Evolutionary conservation across 1,140 invertebrate genomes (phyloP).

Genomic region (Drosophila grimshawi): DNA sequence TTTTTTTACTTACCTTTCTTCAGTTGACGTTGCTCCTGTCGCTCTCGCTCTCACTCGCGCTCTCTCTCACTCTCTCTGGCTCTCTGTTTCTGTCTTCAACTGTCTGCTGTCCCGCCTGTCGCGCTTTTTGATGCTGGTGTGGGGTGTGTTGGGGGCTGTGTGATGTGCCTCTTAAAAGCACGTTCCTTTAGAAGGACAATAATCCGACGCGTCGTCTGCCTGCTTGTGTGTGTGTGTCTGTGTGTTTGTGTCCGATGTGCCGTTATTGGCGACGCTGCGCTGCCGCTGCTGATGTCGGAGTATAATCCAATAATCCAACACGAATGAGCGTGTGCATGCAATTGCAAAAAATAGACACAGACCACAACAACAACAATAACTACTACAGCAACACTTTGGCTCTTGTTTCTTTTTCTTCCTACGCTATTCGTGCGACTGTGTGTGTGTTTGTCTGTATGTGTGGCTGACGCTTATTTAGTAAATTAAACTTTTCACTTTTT

Average conservation of each 20-base stretch:
- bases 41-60: neutral
- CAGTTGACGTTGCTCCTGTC: neutral
- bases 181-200: conserved; percentile 53
- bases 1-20: conserved; percentile 16
- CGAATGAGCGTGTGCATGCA: conserved; percentile 75
- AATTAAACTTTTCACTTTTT: conserved; percentile 82
- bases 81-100: neutral
- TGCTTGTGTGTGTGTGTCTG: conserved; percentile 8
- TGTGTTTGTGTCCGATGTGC: conserved; percentile 42
- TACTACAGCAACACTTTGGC: conserved; percentile 43
- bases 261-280: conserved; percentile 62
- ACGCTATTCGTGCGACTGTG: conserved; percentile 4
- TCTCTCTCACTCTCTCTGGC: neutral
- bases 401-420: conserved; percentile 32
- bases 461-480: conserved; percentile 67
- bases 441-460: conserved; percentile 20
- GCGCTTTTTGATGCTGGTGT: conserved; percentile 1
- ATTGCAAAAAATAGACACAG: conserved; percentile 76
- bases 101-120: neutral
- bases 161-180: conserved; percentile 40
- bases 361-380: conserved; percentile 48
- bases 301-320: conserved; percentile 81
- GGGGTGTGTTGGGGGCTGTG: neutral
- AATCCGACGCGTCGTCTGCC: conserved; percentile 47
- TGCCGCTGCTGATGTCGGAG: conserved; percentile 37